Conservation (phyloP, 2,797 vertebrate species). For the Sebastes steindachneri region DNA sequence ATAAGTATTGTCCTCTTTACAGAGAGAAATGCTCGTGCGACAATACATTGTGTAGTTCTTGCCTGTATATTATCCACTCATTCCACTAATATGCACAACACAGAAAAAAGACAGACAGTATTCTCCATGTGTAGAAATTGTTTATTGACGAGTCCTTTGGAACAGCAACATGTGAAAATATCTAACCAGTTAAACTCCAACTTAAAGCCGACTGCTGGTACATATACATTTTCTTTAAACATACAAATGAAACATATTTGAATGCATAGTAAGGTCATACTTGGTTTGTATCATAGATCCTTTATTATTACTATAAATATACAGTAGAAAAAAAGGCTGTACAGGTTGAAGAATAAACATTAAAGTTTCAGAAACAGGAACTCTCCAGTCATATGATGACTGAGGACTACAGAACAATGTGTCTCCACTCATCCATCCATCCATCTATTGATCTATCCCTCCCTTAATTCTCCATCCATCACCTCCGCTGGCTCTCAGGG, state of each 20-base stretch:
- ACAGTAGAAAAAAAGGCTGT: conserved; percentile 68
- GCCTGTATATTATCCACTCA: no score
- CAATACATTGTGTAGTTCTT: no score
- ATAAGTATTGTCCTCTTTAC: no score
- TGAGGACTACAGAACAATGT: conserved; percentile 54
- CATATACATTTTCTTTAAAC: conserved; percentile 15
- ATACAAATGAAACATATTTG: conserved; percentile 5
- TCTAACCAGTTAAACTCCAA: not conserved
- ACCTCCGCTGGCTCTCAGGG: not conserved
- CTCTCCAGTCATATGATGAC: conserved; percentile 80
- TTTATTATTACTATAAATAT: conserved; percentile 52
- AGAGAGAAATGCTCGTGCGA: no score
- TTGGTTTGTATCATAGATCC: conserved; percentile 15
- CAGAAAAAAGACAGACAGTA: not conserved
- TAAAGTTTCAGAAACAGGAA: conserved; percentile 56
- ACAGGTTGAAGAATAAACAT: conserved; percentile 60
- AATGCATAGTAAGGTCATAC: conserved; percentile 8
- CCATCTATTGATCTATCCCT: not conserved
- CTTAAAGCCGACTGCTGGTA: not conserved
- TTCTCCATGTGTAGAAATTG: not conserved
- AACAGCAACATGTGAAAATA: conserved; percentile 3
- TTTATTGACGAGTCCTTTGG: conserved; percentile 33
- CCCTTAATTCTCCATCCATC: conserved; percentile 1
- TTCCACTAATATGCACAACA: no score
- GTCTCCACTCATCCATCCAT: conserved; percentile 14